Evolutionary conservation across 2,888 invertebrate species (phyloP).

Genomic region (Sesia apiformis): DNA sequence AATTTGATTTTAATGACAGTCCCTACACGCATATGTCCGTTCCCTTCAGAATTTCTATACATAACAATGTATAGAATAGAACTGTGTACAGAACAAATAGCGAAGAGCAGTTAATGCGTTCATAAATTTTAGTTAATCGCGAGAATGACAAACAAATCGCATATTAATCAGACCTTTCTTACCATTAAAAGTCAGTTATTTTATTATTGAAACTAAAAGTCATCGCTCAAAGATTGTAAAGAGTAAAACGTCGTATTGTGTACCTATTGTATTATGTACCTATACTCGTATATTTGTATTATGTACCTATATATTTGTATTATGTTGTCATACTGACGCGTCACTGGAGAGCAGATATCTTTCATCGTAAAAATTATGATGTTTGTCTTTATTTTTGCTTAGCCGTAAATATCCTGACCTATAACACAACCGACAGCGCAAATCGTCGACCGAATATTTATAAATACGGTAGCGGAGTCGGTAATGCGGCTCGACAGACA

Average conservation of each 20-base stretch:
- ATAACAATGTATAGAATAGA: constrained; percentile 17
- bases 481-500: constrained; percentile 63
- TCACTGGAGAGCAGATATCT: background rate
- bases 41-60: constrained; percentile 23
- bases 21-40: constrained; percentile 56
- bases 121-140: too few relatives aligned
- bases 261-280: background rate
- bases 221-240: background rate
- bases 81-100: background rate
- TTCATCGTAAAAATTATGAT: constrained; percentile 2
- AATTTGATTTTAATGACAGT: constrained; percentile 69
- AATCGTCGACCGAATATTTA: constrained; percentile 59
- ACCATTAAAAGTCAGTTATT: background rate
- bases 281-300: too few relatives aligned
- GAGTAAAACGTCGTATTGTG: background rate
- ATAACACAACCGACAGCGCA: constrained; percentile 43
- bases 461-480: constrained; percentile 58
- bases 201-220: background rate
- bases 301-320: too few relatives aligned
- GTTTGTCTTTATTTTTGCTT: constrained; percentile 4
- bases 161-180: background rate
- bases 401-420: constrained; percentile 27
- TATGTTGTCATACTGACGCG: background rate
- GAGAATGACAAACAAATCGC: too few relatives aligned
- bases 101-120: too few relatives aligned